Conservation (phyloP, 1,140 invertebrate species). For the Brachionus manjavacas region DNA sequence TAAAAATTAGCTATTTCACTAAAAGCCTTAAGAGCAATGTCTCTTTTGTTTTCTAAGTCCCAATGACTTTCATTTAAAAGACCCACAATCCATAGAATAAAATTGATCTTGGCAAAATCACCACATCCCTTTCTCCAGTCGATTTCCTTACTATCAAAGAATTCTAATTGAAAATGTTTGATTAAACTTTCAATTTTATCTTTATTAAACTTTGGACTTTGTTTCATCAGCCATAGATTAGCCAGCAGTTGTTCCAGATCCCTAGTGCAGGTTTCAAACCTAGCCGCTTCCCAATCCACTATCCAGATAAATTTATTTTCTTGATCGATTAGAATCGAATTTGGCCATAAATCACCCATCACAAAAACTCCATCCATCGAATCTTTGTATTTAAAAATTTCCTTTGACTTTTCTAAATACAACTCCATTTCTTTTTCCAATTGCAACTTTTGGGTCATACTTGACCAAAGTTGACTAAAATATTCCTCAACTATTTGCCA, state of each 20-base stretch:
- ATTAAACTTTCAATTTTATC: background rate
- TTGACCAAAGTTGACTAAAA: background rate
- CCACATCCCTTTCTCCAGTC: conserved; percentile 26
- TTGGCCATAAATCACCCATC: conserved; percentile 30
- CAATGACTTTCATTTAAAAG: conserved; percentile 24
- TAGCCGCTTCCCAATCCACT: conserved; percentile 19
- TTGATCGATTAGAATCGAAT: conserved; percentile 32
- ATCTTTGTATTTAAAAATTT: conserved; percentile 1
- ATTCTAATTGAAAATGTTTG: background rate
- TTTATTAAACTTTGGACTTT: conserved; percentile 1
- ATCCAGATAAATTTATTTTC: conserved; percentile 34
- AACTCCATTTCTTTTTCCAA: conserved; percentile 22
- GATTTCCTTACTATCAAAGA: background rate
- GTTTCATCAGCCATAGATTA: conserved; percentile 37
- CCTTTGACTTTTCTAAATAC: background rate
- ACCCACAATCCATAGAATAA: conserved; percentile 18
- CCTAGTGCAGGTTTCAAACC: background rate
- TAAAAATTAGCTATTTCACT: conserved; percentile 22
- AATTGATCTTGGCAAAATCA: background rate
- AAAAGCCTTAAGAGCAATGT: conserved; percentile 11
- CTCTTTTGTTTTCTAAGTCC: background rate
- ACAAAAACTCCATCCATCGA: background rate
- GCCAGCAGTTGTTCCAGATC: conserved; percentile 34
- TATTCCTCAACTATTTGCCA: background rate
- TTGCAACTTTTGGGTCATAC: background rate